These are phyloP conservation scores for Drosophila ananassae DNA, from an alignment of 1,140 invertebrate species.

Conservation along the genomic window DNA sequence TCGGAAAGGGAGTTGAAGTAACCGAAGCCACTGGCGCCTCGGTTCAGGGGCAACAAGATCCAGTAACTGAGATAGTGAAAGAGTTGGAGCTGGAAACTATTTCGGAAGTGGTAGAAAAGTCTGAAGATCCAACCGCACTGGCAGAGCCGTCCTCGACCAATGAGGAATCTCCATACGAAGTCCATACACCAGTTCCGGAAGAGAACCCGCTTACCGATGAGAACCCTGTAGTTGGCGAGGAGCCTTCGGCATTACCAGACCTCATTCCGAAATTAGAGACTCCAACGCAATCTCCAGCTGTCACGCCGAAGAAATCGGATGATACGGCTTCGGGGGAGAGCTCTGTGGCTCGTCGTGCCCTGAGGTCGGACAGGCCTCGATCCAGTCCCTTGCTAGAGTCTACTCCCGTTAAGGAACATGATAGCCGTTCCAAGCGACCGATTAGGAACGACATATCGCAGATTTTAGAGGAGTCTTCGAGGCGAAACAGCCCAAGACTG, in stretches of 20 bases:
- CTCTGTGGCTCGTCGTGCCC: constrained; percentile 1
- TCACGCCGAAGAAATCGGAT: not conserved
- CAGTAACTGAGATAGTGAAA: constrained; percentile 37
- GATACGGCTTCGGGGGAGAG: not conserved
- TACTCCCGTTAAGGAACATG: not conserved
- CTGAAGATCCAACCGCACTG: not conserved
- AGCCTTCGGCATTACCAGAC: not conserved
- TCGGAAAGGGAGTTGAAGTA: constrained; percentile 21
- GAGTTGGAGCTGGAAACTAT: constrained; percentile 35
- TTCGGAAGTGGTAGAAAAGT: not conserved
- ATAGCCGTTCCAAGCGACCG: constrained; percentile 24
- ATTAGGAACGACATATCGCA: constrained; percentile 2
- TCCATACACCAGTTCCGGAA: not conserved
- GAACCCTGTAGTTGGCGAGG: not conserved
- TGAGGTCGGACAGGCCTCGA: constrained; percentile 16
- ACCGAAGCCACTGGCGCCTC: constrained; percentile 4
- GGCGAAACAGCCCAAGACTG: constrained; percentile 40
- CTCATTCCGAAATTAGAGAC: not conserved
- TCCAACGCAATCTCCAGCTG: not conserved
- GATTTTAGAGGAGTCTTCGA: not conserved
- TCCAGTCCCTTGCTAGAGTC: not conserved
- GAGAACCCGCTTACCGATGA: not conserved
- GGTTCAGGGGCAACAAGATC: constrained; percentile 5
- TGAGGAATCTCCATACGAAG: not conserved
- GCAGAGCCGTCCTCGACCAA: not conserved